Evolutionary conservation across 2,888 invertebrate species (phyloP), one percentile per base, ranked within the genome.

Genomic region (Zeuzera pyrina): DNA sequence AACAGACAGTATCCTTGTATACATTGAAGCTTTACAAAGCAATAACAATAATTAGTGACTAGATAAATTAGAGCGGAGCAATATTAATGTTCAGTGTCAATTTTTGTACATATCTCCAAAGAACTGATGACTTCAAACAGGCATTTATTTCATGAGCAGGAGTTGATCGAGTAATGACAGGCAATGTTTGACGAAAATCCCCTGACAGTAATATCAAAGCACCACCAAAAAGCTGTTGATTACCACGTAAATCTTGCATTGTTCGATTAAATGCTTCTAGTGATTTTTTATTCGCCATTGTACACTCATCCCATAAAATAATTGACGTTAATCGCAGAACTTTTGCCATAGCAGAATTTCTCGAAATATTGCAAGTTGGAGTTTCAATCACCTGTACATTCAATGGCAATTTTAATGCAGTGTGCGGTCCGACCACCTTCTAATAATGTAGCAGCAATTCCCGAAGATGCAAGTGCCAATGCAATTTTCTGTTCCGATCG

Each of bases 141-240:
- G 52, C 53, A 39, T 60, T 63, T 10, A 61, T 30, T 49, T 58
- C 56, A 41, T 62, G 55, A 14, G 55, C 56, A 35, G 29, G 37
- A 23, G 39, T 45, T 44, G 42, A 38, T 14, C 53, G 43, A 40
- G 57, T 48, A 38, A 60, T 52, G 13, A 57, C 50, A 38, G 55
- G 52, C 23, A 58, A 36, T 38, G 55, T 55, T 48, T 58, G 59
- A 8, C 52, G 42, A 39, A 62, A 61, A 58, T 61, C 57, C 16
- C 54, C 56, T 39, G 56, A 30, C 19, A 58, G 40, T 30, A 61
- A 33, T 38, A 58, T 48, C 41, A 55, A 39, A 14, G 44, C 43
- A 16, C 54, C 53, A 36, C 55, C 57, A 43, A 61, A 50, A n/a
- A 10, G 33, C 22, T 42, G 44, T 12, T 47, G 5, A 29, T 41